Evolutionary conservation across 2,113 vertebrate species (phyloP).

Genomic region (Trachemys scripta): DNA sequence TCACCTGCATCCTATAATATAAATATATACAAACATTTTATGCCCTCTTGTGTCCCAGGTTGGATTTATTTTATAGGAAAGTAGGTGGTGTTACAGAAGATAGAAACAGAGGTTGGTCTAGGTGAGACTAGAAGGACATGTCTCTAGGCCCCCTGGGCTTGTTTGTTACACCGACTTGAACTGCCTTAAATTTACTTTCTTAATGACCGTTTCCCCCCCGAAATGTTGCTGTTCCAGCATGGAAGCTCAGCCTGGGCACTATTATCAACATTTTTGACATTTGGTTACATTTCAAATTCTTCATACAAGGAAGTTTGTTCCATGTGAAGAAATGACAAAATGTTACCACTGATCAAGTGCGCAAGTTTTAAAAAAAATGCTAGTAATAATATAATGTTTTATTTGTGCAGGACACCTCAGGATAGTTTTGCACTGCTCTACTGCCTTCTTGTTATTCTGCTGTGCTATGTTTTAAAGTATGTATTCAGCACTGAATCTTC

Average conservation of each 20-base stretch:
- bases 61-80: not conserved
- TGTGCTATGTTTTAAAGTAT: not conserved
- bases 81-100: not conserved
- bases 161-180: not conserved
- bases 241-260: conserved; percentile 8
- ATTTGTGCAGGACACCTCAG: rapidly evolving
- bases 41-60: not conserved
- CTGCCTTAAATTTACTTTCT: conserved; percentile 7
- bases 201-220: not conserved
- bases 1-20: not conserved
- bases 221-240: conserved; percentile 31
- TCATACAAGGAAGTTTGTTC: conserved; percentile 29
- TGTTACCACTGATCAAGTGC: not conserved
- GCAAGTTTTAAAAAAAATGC: not conserved
- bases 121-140: not conserved
- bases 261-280: conserved; percentile 32
- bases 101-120: not conserved
- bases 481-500: rapidly evolving
- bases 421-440: not conserved
- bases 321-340: conserved; percentile 48
- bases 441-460: not conserved
- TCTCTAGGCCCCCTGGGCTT: not conserved
- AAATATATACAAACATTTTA: not conserved
- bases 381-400: not conserved
- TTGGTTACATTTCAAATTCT: conserved; percentile 39